These are phyloP conservation scores for Holothuria scabra DNA, from an alignment of 53 echinoderm and acorn worm species.

Conservation along the genomic window DNA sequence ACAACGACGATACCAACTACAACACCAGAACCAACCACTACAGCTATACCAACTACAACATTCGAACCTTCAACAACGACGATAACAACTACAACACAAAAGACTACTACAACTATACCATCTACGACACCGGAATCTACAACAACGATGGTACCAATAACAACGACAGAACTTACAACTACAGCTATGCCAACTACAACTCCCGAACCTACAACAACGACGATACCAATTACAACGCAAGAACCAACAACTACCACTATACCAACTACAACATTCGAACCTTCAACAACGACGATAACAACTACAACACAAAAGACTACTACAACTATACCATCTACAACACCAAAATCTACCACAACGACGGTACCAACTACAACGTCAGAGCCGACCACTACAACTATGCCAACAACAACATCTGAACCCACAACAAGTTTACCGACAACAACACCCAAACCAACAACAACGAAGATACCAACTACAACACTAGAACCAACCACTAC, in stretches of 20 bases:
- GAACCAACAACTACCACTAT: neutral
- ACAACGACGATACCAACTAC: constrained; percentile 20
- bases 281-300: neutral
- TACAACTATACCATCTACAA: constrained; percentile 5
- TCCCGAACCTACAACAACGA: neutral
- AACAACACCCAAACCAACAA: constrained; percentile 1
- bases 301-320: neutral
- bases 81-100: too few species aligned
- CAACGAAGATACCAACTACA: neutral
- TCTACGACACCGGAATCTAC: too few species aligned
- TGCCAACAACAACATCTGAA: constrained; percentile 17
- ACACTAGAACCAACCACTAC: constrained; percentile 32
- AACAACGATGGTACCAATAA: neutral
- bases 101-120: neutral
- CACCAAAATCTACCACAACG: constrained; percentile 1
- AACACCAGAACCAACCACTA: neutral
- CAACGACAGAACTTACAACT: neutral
- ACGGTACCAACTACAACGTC: constrained; percentile 7
- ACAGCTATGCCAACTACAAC: neutral
- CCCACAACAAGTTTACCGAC: constrained; percentile 2
- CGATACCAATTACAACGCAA: neutral
- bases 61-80: too few species aligned
- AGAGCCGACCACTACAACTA: constrained; percentile 11
- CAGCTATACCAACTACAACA: neutral
- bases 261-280: neutral